Evolutionary conservation across 1,140 invertebrate genomes (phyloP), one percentile per base, ranked within the genome.

Genomic region (Panulirus ornatus): DNA sequence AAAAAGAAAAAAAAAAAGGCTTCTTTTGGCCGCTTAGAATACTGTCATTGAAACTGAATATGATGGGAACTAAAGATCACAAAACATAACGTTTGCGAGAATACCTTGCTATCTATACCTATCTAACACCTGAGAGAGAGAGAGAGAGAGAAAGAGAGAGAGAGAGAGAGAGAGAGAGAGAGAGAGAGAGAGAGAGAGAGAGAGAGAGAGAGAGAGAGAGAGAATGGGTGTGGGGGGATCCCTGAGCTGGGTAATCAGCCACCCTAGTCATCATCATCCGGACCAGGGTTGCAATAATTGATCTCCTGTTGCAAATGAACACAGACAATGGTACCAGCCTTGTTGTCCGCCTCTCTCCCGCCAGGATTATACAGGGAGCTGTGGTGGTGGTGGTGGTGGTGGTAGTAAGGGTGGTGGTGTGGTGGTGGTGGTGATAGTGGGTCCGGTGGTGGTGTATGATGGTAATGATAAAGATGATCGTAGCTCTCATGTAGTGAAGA

Each of bases 301-400:
- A 86, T 86, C 84, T 73, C 66, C 51, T 76, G 73, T 86, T 78
- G 84, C 84, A 86, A 86, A 86, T 86, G 84, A 86, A 76, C 73
- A 58, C 84, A 76, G 71, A 86, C 84, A 86, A 76, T 42, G 66
- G 84, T 34, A 42, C 73, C n/a, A 75, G 36, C 38, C 42, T 22
- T 75, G 73, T 27, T 30, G 38, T 42, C n/a, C 36, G n/a, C n/a
- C n/a, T n/a, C n/a, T n/a, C 6, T 84, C 38, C 42, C 2, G 63
- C n/a, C 38, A 44, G 47, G 44, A 51, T 22, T 0, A 83, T 42
- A 11, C 9, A 27, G 40, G 38, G 66, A 27, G 38, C 27, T 22
- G 54, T 58, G 54, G 47, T 30, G n/a, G 19, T 47, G 22, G 0
- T 42, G 78, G 19, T 79, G 6, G 19, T 79, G 42, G 2, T 75